These are phyloP conservation scores for Aphis gossypii DNA, from an alignment of 1,140 invertebrate species.

Conservation along the genomic window DNA sequence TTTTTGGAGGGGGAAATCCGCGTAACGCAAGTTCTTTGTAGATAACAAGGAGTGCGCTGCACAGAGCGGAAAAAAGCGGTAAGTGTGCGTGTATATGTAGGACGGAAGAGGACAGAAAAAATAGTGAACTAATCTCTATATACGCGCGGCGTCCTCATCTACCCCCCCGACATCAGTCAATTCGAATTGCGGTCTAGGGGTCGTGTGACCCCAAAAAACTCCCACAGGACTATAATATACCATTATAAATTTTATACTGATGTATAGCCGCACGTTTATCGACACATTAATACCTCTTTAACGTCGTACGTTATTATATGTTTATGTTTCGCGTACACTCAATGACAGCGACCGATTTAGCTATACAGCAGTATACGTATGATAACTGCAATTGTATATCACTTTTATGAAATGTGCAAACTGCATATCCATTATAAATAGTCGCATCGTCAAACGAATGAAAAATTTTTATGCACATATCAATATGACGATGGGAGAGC, in stretches of 20 bases:
- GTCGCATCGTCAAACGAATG: no score
- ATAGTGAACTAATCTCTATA: slow-evolving; percentile 21
- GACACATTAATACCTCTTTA: background rate
- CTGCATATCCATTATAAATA: no score
- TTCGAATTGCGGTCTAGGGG: background rate
- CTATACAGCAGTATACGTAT: no score
- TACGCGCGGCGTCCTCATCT: background rate
- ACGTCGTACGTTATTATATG: background rate
- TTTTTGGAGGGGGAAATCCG: background rate
- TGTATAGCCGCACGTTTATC: background rate
- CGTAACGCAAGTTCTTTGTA: background rate
- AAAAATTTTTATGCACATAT: no score
- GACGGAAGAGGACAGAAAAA: background rate
- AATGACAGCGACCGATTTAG: background rate
- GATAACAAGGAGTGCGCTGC: background rate
- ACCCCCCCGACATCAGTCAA: no score
- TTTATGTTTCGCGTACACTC: background rate
- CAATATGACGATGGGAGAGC: no score
- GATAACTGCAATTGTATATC: no score
- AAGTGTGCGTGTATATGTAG: background rate
- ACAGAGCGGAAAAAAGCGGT: background rate
- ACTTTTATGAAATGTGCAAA: no score
- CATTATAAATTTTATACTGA: slow-evolving; percentile 11
- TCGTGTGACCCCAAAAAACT: slow-evolving; percentile 24
- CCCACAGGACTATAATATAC: background rate